phyloP scores from a whole-genome alignment of 2,888 invertebrate genomes.

The Piscicola geometra region DNA sequence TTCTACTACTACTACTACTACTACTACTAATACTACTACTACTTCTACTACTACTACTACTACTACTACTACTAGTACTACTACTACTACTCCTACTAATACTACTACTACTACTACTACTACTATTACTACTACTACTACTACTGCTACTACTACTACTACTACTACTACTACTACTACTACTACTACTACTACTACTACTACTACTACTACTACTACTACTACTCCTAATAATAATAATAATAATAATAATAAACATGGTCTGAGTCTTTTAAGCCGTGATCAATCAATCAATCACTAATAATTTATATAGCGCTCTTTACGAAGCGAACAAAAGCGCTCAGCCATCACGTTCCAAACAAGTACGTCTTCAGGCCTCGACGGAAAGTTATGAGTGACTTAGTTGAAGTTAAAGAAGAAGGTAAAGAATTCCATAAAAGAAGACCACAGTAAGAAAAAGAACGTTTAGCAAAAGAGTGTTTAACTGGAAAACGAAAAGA shows the following conservation, averaged over 20 bases:
- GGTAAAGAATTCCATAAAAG: no score
- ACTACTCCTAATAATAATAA: constrained; percentile 1
- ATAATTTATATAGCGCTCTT: no score
- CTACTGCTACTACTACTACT: constrained; percentile 27
- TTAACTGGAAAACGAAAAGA: no score
- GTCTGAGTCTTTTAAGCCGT: no score
- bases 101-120: constrained; percentile 13
- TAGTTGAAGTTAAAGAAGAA: no score
- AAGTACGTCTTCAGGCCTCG: no score
- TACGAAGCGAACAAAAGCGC: no score
- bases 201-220: constrained; percentile 28
- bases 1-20: constrained; percentile 37
- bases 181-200: constrained; percentile 28
- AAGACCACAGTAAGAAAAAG: no score
- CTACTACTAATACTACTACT: constrained; percentile 34
- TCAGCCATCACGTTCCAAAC: no score
- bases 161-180: constrained; percentile 27
- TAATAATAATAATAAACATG: not conserved
- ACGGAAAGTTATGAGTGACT: no score
- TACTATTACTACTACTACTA: constrained; percentile 28
- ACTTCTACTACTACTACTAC: constrained; percentile 12
- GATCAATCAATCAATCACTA: no score
- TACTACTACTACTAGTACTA: constrained; percentile 17
- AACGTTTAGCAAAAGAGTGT: no score
- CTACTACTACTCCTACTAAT: constrained; percentile 6